Evolutionary conservation across 1,140 invertebrate species (phyloP), one percentile per base, ranked within the genome.

Genomic region (Caerostris extrusa): DNA sequence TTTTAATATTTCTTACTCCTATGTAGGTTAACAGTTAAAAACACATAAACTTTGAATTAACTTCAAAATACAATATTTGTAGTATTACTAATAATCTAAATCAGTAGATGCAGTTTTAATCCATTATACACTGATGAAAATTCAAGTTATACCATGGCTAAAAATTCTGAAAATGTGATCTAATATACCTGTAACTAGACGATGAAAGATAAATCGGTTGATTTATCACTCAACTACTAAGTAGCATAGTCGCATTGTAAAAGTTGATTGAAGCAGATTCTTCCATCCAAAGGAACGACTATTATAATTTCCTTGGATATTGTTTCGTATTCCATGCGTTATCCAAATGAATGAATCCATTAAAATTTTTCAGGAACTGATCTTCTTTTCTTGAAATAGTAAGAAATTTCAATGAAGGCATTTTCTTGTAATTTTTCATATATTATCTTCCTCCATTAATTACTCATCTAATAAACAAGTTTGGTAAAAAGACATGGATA

Each of bases 221-320:
- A 12, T 4, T 77, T 19, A 8, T 5, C 61, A 50, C 71, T 12
- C 71, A 77, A 19, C 19, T 71, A 71, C 34, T 71, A 71, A 77
- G 71, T 50, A 50, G 7, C 34, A 50, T 77, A 53, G 19, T 77
- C 50, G 69, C 19, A 12, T 50, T 12, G 71, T 2, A 53, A 12
- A 8, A 53, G 34, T 77, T 77, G 34, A 50, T 53, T 50, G 19
- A 71, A 71, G 50, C 34, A 71, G 69, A 19, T 77, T 34, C 71
- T 34, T 77, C 53, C 71, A 12, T 77, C 71, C 10, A 77, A 77
- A 77, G 34, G 71, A 12, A 50, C 10, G 12, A 34, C 12, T 50
- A 77, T 77, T 34, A 8, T 77, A 77, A 50, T 77, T 77, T 77
- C 34, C 71, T 77, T 77, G 71, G 3, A 77, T 12, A 53, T 77